A percentile compares a stretch with the other conserved stretches of the same genome.
Evolutionary conservation across 1,140 invertebrate species (phyloP).

Genomic region (Zaprionus capensis): DNA sequence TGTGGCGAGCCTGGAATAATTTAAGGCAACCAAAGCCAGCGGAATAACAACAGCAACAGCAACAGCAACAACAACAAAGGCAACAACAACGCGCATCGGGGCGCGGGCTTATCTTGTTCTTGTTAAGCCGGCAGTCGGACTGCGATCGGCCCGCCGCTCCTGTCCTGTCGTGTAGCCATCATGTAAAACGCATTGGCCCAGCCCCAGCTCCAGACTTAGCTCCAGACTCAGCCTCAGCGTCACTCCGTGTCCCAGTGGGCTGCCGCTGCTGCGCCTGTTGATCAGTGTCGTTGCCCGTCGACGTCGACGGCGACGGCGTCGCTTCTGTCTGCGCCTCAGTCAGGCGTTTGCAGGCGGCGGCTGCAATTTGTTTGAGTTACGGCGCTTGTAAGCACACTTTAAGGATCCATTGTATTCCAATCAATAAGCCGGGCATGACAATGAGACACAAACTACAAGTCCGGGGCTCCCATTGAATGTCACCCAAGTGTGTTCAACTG

Average conservation of each 20-base stretch:
- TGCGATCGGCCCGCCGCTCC: constrained; percentile 57
- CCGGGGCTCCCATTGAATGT: constrained; percentile 56
- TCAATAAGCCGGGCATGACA: constrained; percentile 81
- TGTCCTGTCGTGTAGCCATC: constrained; percentile 74
- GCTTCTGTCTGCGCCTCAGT: constrained; percentile 48
- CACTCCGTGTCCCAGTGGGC: constrained; percentile 12
- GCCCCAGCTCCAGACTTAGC: constrained; percentile 7
- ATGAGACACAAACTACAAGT: constrained; percentile 62
- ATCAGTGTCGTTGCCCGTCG: constrained; percentile 65
- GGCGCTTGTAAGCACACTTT: constrained; percentile 84
- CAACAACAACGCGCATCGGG: constrained; percentile 12
- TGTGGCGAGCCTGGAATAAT: constrained; percentile 77
- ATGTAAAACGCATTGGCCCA: constrained; percentile 70
- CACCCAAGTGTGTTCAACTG: constrained; percentile 44
- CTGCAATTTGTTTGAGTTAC: constrained; percentile 84
- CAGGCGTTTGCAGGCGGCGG: constrained; percentile 73
- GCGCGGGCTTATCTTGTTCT: constrained; percentile 66
- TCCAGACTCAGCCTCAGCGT: background rate
- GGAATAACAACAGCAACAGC: constrained; percentile 15
- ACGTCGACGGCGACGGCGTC: constrained; percentile 20
- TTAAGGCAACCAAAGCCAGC: constrained; percentile 54
- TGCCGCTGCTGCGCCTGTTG: constrained; percentile 62
- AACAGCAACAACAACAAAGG: constrained; percentile 34
- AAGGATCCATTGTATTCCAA: constrained; percentile 84
- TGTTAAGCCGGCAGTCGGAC: constrained; percentile 44